Percentiles rank a stretch among this genome's conserved stretches.
phyloP scores from a whole-genome alignment of 2,797 vertebrate genomes.

The Rhinichthys osculus region DNA sequence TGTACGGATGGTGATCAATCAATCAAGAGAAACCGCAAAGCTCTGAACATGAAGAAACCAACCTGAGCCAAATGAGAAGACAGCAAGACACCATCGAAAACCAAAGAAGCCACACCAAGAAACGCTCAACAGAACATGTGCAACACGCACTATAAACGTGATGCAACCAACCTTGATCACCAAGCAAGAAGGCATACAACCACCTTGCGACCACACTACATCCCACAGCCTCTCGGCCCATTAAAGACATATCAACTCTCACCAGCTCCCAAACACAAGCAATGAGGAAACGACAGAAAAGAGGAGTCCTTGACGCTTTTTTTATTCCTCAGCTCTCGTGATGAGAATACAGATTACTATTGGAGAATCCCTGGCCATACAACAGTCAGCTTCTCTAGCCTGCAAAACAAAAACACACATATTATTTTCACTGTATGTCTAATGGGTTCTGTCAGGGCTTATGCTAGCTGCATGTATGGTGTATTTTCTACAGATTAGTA shows the following conservation, averaged over 20 bases:
- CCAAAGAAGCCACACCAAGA: conserved; percentile 23
- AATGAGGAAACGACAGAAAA: conserved; percentile 13
- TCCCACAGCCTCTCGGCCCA: not conserved
- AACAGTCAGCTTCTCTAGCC: conserved; percentile 61
- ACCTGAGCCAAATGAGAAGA: conserved; percentile 29
- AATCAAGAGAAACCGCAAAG: conserved; percentile 17
- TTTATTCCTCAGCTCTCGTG: conserved; percentile 25
- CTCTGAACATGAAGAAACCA: not conserved
- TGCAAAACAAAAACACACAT: conserved; percentile 62
- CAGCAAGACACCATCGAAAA: conserved; percentile 29
- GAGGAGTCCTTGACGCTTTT: conserved; percentile 21
- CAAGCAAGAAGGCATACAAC: conserved; percentile 37
- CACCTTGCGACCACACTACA: conserved; percentile 15
- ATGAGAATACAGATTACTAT: conserved; percentile 55
- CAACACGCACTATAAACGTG: conserved; percentile 25
- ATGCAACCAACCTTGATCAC: conserved; percentile 48
- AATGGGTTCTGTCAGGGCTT: not conserved
- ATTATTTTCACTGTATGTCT: conserved; percentile 49
- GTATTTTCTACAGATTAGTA: not conserved
- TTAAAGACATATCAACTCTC: not conserved
- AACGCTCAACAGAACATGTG: conserved; percentile 16
- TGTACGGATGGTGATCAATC: not conserved
- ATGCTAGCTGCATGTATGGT: not conserved
- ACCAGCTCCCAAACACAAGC: conserved; percentile 7
- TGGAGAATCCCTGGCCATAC: conserved; percentile 58